Evolutionary conservation across 2,888 invertebrate genomes (phyloP), one percentile per base, ranked within the genome.

Genomic region (Drepanosiphum platanoidis): DNA sequence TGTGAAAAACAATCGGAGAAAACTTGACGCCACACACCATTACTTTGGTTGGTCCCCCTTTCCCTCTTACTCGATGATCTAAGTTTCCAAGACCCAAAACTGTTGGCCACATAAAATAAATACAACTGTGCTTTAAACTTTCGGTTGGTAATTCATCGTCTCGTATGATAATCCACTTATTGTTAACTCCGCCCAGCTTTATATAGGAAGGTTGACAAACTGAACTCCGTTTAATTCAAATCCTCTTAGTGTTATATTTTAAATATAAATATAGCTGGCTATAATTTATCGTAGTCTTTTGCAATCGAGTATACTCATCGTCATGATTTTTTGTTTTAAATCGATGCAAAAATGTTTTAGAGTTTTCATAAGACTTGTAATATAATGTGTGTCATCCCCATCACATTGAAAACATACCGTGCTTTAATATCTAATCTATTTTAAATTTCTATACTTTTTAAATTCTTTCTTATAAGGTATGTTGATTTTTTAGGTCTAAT

Each of bases 1-100:
- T 18, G 52, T 77, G 75, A 84, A 84, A 84, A 84, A 84, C 75
- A 77, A 83, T 83, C 46, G 64, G 83, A 83, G 64, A 66, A 83
- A 74, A 83, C 83, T 83, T 46, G 74, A 66, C 83, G 74, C 74
- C 66, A 27, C 42, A 70, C 32, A 66, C 70, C 46, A 39, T 84
- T 68, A 84, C 74, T 74, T 83, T 42, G 27, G 70, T 5, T 18
- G 18, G 70, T 42, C 42, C 58, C 71, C n/a, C 30, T 64, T 11
- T 13, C 34, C 52, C n/a, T 61, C 36, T 27, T 39, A 13, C 42
- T 18, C 27, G 18, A 5, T 15, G 42, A 42, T 36, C 52, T 30
- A 11, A 70, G 36, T 34, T 36, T n/a, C 32, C 32, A 58, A 71
- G 34, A 71, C 52, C 80, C 52, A 27, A 71, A 80, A 70, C 80